Evolutionary conservation across 2,113 vertebrate genomes (phyloP).

Genomic region (Callionymus lyra): DNA sequence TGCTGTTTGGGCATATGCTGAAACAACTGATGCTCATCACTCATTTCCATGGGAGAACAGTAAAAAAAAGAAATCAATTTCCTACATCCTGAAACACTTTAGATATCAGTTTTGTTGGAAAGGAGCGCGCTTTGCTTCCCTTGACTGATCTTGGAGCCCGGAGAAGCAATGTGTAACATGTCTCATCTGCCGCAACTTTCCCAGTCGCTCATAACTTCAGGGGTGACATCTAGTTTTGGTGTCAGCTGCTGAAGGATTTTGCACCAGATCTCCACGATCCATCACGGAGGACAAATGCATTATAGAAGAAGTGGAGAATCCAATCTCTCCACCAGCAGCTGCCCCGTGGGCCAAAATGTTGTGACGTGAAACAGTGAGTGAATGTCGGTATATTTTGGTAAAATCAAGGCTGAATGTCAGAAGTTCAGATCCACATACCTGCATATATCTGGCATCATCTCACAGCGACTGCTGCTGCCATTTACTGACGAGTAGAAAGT

Average conservation of each 20-base stretch:
- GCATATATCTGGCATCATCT: too few relatives aligned
- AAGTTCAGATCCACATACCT: too few relatives aligned
- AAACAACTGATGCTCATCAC: slow-evolving; percentile 1
- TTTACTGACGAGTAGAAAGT: too few relatives aligned
- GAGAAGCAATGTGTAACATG: slow-evolving; percentile 10
- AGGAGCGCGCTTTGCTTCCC: neutral
- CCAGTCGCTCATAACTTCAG: slow-evolving; percentile 21
- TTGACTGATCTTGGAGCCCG: slow-evolving; percentile 14
- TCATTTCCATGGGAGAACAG: neutral
- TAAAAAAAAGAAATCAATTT: neutral
- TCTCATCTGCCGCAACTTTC: slow-evolving; percentile 25
- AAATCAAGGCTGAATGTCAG: too few relatives aligned
- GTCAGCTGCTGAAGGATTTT: slow-evolving; percentile 37
- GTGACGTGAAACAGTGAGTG: slow-evolving; percentile 9
- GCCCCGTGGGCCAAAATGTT: slow-evolving; percentile 38
- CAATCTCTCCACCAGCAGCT: slow-evolving; percentile 37
- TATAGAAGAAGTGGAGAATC: slow-evolving; percentile 35
- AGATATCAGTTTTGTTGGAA: neutral
- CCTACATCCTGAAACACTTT: slow-evolving; percentile 1
- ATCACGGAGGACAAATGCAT: slow-evolving; percentile 43
- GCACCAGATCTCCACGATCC: slow-evolving; percentile 30
- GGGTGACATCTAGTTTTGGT: slow-evolving; percentile 30
- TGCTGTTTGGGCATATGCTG: neutral
- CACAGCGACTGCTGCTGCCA: too few relatives aligned
- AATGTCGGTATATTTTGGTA: too few relatives aligned